Evolutionary conservation across 2,888 invertebrate species (phyloP), one percentile per base, ranked within the genome.

Genomic region (Eupsilia transversa): DNA sequence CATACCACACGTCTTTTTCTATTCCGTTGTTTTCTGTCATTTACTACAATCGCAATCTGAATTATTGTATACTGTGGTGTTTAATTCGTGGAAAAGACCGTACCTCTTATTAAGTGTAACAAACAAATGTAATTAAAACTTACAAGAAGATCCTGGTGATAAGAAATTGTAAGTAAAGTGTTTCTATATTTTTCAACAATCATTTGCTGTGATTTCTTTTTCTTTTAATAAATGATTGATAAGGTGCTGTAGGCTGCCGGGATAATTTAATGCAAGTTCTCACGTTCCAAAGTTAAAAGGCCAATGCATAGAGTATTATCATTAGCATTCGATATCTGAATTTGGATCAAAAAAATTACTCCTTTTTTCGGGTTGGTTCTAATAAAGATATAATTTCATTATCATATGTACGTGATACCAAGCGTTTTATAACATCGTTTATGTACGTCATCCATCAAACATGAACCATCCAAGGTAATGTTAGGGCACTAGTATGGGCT

Each of bases 11-110:
- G 94, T 95, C 94, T 94, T 94, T 94, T 94, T 94, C 90, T 91
- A 92, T 92, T 93, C 92, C 90, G 92, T 92, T 95, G 94, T 94
- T 95, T 94, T 95, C 94, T 94, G 94, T 94, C 94, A 93, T 90
- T 89, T 82, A 75, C 85, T 89, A 91, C 89, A 93, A 91, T 94
- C 91, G 93, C 92, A 92, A 92, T 91, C 91, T 89, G 87, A 89
- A 91, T 86, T 91, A 89, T 89, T 92, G 90, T 84, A 72, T 89
- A 90, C 85, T 82, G 88, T 87, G 86, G 83, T 88, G 86, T 89
- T 87, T 89, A 90, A 88, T 89, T 90, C 79, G 75, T 86, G 84
- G 80, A 86, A 91, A 90, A 91, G 89, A 89, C 90, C 91, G 87
- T 89, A 84, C 79, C 88, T 84, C 89, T 89, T 83, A 88, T 86